A percentile compares a stretch with the other conserved stretches of the same genome.
These are phyloP conservation scores for Bombus consobrinus DNA, from an alignment of 1,140 invertebrate species.

Conservation along the genomic window DNA sequence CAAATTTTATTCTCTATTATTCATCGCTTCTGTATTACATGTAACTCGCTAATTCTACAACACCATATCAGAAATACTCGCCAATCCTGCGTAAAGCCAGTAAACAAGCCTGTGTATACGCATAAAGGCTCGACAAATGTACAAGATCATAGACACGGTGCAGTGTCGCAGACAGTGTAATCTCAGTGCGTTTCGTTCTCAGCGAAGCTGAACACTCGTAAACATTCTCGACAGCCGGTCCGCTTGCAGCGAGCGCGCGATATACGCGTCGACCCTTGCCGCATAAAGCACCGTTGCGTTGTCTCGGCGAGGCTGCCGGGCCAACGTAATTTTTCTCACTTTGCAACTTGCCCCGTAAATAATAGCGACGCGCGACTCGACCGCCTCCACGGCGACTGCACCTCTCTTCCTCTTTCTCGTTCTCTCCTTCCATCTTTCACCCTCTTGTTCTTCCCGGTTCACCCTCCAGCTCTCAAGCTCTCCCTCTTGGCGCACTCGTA, in stretches of 20 bases:
- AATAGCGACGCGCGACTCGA: slow-evolving; percentile 64
- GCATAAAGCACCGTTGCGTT: slow-evolving; percentile 74
- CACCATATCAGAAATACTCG: background rate
- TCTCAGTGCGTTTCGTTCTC: slow-evolving; percentile 15
- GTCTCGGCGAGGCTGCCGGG: slow-evolving; percentile 70
- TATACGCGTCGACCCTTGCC: slow-evolving; percentile 28
- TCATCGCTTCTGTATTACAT: background rate
- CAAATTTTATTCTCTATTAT: background rate
- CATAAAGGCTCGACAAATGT: background rate
- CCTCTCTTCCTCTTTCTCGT: slow-evolving; percentile 5
- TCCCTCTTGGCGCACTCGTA: slow-evolving; percentile 29
- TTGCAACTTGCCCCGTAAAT: slow-evolving; percentile 80
- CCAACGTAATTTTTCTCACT: slow-evolving; percentile 81
- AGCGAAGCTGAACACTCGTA: slow-evolving; percentile 70
- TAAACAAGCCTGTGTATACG: background rate
- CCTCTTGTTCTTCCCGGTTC: background rate
- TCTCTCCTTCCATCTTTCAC: background rate
- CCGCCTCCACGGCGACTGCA: slow-evolving; percentile 4
- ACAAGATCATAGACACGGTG: background rate
- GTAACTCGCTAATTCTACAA: background rate
- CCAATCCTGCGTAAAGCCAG: background rate
- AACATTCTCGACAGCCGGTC: slow-evolving; percentile 68
- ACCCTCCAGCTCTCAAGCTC: background rate
- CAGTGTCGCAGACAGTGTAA: slow-evolving; percentile 13
- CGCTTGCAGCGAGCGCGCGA: slow-evolving; percentile 26